These are phyloP conservation scores for Drosophila tripunctata DNA, from an alignment of 2,888 invertebrate genomes.

Conservation along the genomic window DNA sequence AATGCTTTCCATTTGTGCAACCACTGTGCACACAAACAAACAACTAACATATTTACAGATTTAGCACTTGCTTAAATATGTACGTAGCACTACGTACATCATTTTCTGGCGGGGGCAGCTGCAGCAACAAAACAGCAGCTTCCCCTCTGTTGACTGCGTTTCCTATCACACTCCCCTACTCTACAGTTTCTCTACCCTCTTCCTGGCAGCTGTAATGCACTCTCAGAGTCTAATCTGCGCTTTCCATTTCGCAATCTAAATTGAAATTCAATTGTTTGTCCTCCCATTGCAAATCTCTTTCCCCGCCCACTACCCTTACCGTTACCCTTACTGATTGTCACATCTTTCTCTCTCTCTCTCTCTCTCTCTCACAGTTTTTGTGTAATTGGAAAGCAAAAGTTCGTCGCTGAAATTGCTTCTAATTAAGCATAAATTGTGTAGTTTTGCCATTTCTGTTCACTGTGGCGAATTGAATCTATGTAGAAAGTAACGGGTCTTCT, in stretches of 20 bases:
- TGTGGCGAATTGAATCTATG: slow-evolving; percentile 33
- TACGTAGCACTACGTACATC: too few relatives aligned
- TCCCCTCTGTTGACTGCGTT: too few relatives aligned
- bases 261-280: slow-evolving; percentile 60
- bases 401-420: slow-evolving; percentile 49
- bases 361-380: too few relatives aligned
- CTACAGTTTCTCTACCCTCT: background rate
- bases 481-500: slow-evolving; percentile 49
- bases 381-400: slow-evolving; percentile 33
- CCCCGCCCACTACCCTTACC: too few relatives aligned
- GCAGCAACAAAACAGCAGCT: background rate
- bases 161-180: background rate
- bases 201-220: slow-evolving; percentile 19
- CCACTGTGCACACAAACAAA: background rate
- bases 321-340: too few relatives aligned
- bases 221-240: slow-evolving; percentile 42
- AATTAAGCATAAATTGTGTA: slow-evolving; percentile 67
- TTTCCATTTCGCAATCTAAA: slow-evolving; percentile 70
- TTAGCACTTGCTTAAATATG: slow-evolving; percentile 20
- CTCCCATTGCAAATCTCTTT: too few relatives aligned
- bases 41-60: background rate
- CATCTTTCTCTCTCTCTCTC: slow-evolving; percentile 33
- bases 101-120: background rate
- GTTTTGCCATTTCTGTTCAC: slow-evolving; percentile 15
- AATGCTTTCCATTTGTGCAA: slow-evolving; percentile 51